phyloP scores from a whole-genome alignment of 2,113 vertebrate genomes.

The Cygnus atratus region DNA sequence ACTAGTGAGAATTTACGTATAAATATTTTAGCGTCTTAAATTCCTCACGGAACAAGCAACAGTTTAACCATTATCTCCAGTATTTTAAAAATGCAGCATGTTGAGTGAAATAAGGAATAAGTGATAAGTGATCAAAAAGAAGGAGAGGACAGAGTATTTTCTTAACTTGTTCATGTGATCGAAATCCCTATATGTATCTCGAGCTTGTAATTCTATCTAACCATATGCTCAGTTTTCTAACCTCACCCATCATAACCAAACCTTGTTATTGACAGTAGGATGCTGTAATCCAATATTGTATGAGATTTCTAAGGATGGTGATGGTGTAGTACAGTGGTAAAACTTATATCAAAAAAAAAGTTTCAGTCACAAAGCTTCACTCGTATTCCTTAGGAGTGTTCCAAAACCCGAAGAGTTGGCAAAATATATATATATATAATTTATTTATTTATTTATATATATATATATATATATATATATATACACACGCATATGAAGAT shows the following conservation, averaged over 20 bases:
- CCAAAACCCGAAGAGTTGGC: not conserved
- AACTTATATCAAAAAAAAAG: not conserved
- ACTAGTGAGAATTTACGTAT: not conserved
- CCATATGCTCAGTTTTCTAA: accelerated
- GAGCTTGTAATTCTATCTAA: not conserved
- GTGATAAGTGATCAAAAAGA: not conserved
- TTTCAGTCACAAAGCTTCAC: not conserved
- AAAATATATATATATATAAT: too few species aligned
- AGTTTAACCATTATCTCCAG: not conserved
- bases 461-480: too few species aligned
- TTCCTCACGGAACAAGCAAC: not conserved
- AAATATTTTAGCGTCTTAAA: not conserved
- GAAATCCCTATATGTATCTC: not conserved
- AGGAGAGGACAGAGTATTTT: not conserved
- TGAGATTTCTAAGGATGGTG: not conserved
- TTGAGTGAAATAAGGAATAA: not conserved
- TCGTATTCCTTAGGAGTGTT: too few species aligned
- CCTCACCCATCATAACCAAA: not conserved
- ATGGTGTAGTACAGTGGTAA: not conserved
- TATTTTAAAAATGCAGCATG: not conserved
- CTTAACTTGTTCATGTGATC: accelerated
- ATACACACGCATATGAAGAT: not conserved
- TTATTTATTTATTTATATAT: too few species aligned
- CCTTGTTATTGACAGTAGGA: not conserved
- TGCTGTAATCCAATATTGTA: not conserved